Conservation (phyloP, 2,888 invertebrate species). For the Lasiommata megera region DNA sequence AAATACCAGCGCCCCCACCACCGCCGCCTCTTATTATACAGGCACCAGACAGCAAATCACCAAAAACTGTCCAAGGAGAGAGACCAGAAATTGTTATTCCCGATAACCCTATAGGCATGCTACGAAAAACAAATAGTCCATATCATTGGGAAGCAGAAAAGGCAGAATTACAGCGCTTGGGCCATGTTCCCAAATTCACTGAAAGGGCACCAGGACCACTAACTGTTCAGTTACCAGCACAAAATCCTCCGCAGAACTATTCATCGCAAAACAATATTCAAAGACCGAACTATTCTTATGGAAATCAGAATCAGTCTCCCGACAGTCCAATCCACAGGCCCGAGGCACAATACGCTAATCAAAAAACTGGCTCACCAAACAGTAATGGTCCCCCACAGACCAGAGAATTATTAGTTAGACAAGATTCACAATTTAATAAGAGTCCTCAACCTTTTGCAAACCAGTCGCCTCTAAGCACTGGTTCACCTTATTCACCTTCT, state of each 20-base stretch:
- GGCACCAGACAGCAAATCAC: slow-evolving; percentile 69
- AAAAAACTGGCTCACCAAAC: slow-evolving; percentile 58
- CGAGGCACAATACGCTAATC: slow-evolving; percentile 71
- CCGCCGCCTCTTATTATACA: slow-evolving; percentile 83
- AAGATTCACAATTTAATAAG: slow-evolving; percentile 77
- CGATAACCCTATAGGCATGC: slow-evolving; percentile 85
- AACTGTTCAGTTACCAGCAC: slow-evolving; percentile 71
- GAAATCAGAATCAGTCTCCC: slow-evolving; percentile 56
- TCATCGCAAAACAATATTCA: slow-evolving; percentile 58
- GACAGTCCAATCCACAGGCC: slow-evolving; percentile 74
- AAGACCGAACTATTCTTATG: slow-evolving; percentile 44
- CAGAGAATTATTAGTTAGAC: slow-evolving; percentile 66
- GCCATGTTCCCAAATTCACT: slow-evolving; percentile 67
- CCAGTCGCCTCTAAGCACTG: slow-evolving; percentile 57
- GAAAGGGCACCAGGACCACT: slow-evolving; percentile 73
- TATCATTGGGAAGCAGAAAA: slow-evolving; percentile 84
- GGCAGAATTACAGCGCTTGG: slow-evolving; percentile 77
- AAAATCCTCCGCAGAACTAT: slow-evolving; percentile 66
- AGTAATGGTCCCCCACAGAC: slow-evolving; percentile 59
- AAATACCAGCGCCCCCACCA: slow-evolving; percentile 77
- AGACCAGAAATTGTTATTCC: slow-evolving; percentile 89
- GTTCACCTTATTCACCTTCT: slow-evolving; percentile 62
- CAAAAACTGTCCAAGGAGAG: slow-evolving; percentile 81
- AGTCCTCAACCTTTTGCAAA: slow-evolving; percentile 71
- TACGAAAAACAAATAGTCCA: slow-evolving; percentile 86